These are phyloP conservation scores for Lasioglossum oenotherae DNA, from an alignment of 2,888 invertebrate species.

Conservation along the genomic window DNA sequence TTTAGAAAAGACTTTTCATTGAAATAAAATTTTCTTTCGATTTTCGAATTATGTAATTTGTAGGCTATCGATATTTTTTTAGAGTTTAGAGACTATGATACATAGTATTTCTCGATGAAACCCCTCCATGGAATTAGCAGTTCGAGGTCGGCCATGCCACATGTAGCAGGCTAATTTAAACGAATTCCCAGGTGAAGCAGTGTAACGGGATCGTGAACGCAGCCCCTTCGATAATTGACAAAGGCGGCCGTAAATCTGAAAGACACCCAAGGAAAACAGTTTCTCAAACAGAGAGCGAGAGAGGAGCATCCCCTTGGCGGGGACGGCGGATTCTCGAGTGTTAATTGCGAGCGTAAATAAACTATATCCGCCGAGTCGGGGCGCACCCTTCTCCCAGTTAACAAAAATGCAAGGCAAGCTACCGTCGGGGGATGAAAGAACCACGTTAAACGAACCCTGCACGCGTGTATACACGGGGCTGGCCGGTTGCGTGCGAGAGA, in stretches of 20 bases:
- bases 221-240: conserved; percentile 8
- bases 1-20: not conserved
- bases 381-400: conserved; percentile 51
- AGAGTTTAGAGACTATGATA: no score
- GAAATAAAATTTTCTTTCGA: not conserved
- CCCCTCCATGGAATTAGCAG: not conserved
- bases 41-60: not conserved
- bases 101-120: no score
- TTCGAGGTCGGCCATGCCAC: not conserved
- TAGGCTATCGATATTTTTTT: no score
- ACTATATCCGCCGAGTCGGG: conserved; percentile 42
- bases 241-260: not conserved
- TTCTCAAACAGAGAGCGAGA: conserved; percentile 7
- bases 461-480: conserved; percentile 44
- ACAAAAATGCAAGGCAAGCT: conserved; percentile 59
- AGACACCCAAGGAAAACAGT: conserved; percentile 10
- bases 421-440: conserved; percentile 47
- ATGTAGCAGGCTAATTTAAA: not conserved
- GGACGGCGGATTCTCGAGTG: conserved; percentile 22
- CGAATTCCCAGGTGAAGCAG: not conserved
- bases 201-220: not conserved
- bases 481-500: conserved; percentile 60
- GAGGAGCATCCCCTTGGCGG: not conserved
- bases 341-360: conserved; percentile 60
- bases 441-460: conserved; percentile 56